These are phyloP conservation scores for Erpobdella octoculata DNA, from an alignment of 2,888 invertebrate species.

Conservation along the genomic window DNA sequence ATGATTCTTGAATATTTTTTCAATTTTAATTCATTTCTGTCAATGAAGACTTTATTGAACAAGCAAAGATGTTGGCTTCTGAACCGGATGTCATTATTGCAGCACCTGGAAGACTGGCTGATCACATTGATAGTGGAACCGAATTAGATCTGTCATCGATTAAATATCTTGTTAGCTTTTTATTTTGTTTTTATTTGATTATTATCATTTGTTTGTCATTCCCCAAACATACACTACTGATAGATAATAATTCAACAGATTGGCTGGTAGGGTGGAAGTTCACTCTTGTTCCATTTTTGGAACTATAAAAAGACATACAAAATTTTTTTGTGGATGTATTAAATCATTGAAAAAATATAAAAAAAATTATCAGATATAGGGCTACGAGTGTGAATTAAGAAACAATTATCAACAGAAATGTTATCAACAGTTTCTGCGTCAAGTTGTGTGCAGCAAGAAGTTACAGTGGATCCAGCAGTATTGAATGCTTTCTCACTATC, in stretches of 20 bases:
- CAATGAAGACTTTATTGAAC: conserved; percentile 68
- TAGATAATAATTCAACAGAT: neutral
- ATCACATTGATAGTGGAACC: conserved; percentile 76
- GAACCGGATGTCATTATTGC: conserved; percentile 90
- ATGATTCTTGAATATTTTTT: neutral
- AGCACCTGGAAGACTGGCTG: conserved; percentile 87
- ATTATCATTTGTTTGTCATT: neutral
- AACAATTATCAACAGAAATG: too few relatives aligned
- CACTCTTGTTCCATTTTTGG: too few relatives aligned
- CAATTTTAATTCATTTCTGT: neutral
- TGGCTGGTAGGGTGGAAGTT: neutral
- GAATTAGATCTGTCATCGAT: conserved; percentile 50
- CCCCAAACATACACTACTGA: neutral
- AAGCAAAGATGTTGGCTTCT: conserved; percentile 72
- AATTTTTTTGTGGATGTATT: too few relatives aligned
- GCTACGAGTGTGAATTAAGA: too few relatives aligned
- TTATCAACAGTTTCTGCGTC: too few relatives aligned
- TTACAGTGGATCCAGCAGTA: too few relatives aligned
- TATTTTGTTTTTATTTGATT: neutral
- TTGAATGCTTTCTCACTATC: too few relatives aligned
- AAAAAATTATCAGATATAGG: too few relatives aligned
- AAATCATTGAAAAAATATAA: too few relatives aligned
- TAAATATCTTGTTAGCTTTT: conserved; percentile 46
- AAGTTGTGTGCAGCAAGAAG: too few relatives aligned
- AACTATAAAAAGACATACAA: too few relatives aligned